Evolutionary conservation across 1,140 invertebrate genomes (phyloP).

Genomic region (Adoxophyes honmai): DNA sequence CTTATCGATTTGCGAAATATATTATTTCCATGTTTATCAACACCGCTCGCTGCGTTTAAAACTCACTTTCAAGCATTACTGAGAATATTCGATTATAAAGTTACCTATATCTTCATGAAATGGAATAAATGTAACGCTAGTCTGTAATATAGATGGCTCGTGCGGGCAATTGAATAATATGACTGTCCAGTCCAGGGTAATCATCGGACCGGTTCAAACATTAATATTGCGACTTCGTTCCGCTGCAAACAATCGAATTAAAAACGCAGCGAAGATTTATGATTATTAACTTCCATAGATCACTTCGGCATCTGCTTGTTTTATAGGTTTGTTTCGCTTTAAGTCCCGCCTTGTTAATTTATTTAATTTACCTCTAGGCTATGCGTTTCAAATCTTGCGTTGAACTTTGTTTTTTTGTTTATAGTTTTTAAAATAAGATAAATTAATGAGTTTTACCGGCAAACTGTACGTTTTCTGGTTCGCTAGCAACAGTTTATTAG

Average conservation of each 20-base stretch:
- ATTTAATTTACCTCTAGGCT: no score
- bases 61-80: slow-evolving; percentile 1
- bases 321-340: no score
- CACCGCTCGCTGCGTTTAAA: neutral
- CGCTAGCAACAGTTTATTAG: no score
- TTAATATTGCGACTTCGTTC: neutral
- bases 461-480: no score
- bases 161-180: slow-evolving; percentile 50
- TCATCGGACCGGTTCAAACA: slow-evolving; percentile 43
- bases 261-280: neutral
- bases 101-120: slow-evolving; percentile 1
- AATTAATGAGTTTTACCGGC: no score
- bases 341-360: no score
- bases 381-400: no score
- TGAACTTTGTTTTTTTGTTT: no score
- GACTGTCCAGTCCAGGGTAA: slow-evolving; percentile 39
- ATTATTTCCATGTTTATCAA: neutral
- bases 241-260: neutral
- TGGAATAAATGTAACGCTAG: slow-evolving; percentile 22
- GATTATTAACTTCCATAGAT: no score
- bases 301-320: no score
- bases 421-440: no score
- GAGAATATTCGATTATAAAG: neutral
- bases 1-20: neutral
- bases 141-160: slow-evolving; percentile 30